These are phyloP conservation scores for Channa striata DNA, from an alignment of 2,797 vertebrate genomes.

Conservation along the genomic window DNA sequence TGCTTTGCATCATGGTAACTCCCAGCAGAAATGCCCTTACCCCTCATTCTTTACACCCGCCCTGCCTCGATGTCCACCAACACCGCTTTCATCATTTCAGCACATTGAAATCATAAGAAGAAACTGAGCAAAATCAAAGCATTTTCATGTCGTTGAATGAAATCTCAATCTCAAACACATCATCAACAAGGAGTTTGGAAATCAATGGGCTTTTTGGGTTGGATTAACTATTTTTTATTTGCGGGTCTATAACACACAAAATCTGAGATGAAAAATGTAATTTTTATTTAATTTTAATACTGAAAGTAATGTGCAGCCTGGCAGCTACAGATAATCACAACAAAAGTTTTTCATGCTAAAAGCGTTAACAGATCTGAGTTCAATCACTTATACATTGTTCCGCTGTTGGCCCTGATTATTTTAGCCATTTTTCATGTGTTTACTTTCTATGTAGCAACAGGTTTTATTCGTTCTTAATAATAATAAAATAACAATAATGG, in stretches of 20 bases:
- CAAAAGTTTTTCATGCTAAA: too few species aligned
- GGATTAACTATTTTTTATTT: background rate
- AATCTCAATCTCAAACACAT: background rate
- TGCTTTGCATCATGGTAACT: constrained; percentile 10
- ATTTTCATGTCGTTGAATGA: background rate
- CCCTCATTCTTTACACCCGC: background rate
- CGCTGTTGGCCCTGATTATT: background rate
- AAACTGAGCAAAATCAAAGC: constrained; percentile 5
- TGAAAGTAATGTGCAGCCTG: too few species aligned
- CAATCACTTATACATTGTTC: background rate
- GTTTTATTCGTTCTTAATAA: constrained; percentile 4
- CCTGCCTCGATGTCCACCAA: background rate
- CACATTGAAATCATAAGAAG: constrained; percentile 11
- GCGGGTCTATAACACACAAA: too few species aligned
- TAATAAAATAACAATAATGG: background rate
- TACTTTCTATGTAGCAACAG: background rate
- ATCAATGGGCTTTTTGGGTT: background rate
- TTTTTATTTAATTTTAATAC: too few species aligned
- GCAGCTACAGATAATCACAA: too few species aligned
- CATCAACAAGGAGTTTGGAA: background rate
- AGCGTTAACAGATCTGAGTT: background rate
- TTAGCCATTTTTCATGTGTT: background rate
- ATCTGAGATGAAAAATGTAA: background rate
- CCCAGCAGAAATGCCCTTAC: constrained; percentile 20
- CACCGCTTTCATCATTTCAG: constrained; percentile 16